Conservation (phyloP, 2,797 vertebrate genomes). For the Nyctalus aviator region DNA sequence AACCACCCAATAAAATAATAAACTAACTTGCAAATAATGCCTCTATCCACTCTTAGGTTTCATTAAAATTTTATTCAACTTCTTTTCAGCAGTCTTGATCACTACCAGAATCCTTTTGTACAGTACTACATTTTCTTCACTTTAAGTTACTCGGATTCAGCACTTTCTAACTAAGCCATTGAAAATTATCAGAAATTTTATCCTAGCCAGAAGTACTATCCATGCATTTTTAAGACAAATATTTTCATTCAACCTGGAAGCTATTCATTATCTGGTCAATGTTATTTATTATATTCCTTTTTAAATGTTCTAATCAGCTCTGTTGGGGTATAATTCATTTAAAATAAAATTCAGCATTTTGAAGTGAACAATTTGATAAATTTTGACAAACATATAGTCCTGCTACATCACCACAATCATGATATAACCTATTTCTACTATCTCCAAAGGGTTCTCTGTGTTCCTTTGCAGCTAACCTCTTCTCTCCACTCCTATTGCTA, state of each 20-base stretch:
- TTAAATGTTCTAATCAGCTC: neutral
- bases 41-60: neutral
- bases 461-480: neutral
- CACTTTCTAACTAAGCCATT: neutral
- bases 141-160: neutral
- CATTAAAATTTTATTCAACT: conserved; percentile 45
- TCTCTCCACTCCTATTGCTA: no score
- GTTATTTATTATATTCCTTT: neutral
- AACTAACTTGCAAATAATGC: neutral
- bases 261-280: conserved; percentile 24
- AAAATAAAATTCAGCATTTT: neutral
- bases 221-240: neutral
- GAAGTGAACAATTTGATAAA: neutral
- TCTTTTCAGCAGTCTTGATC: neutral
- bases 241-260: neutral
- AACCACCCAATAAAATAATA: conserved; percentile 21
- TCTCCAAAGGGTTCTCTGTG: neutral
- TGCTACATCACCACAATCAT: neutral
- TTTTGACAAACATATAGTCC: neutral
- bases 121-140: neutral
- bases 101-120: neutral
- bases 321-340: neutral
- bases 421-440: neutral
- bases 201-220: neutral
- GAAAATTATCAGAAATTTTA: conserved; percentile 17